Percentiles rank a stretch among this genome's conserved stretches.
Conservation (phyloP, 2,797 vertebrate species). For the Pteronotus mesoamericanus region DNA sequence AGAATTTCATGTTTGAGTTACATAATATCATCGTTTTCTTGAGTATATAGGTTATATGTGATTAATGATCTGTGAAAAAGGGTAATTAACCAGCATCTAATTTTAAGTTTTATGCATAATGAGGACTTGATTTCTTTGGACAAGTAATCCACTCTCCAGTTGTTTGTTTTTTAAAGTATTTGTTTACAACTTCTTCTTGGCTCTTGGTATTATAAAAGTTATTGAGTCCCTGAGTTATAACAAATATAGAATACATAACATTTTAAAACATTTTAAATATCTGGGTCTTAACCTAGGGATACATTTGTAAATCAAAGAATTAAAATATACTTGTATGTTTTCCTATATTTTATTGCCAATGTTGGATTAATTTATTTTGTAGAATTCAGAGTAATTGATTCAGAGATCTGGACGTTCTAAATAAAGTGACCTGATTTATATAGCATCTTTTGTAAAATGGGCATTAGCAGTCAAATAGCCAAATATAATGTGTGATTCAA, state of each 20-base stretch:
- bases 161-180: constrained; percentile 48
- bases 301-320: constrained; percentile 72
- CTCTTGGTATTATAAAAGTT: constrained; percentile 67
- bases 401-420: constrained; percentile 23
- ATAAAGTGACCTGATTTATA: constrained; percentile 14
- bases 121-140: neutral
- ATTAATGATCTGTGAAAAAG: constrained; percentile 1
- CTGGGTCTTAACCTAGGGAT: constrained; percentile 61
- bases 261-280: constrained; percentile 66
- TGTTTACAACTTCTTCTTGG: constrained; percentile 59
- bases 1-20: constrained; percentile 27
- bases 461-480: neutral
- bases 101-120: constrained; percentile 40
- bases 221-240: constrained; percentile 44
- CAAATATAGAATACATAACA: constrained; percentile 68
- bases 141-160: constrained; percentile 31
- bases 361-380: constrained; percentile 57
- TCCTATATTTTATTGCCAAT: constrained; percentile 58
- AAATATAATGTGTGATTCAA: neutral
- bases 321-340: constrained; percentile 50
- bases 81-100: neutral
- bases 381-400: constrained; percentile 43
- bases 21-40: neutral
- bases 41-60: neutral
- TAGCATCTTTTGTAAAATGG: neutral